These are phyloP conservation scores for Pituophis catenifer DNA, from an alignment of 2,113 vertebrate genomes.

Conservation along the genomic window DNA sequence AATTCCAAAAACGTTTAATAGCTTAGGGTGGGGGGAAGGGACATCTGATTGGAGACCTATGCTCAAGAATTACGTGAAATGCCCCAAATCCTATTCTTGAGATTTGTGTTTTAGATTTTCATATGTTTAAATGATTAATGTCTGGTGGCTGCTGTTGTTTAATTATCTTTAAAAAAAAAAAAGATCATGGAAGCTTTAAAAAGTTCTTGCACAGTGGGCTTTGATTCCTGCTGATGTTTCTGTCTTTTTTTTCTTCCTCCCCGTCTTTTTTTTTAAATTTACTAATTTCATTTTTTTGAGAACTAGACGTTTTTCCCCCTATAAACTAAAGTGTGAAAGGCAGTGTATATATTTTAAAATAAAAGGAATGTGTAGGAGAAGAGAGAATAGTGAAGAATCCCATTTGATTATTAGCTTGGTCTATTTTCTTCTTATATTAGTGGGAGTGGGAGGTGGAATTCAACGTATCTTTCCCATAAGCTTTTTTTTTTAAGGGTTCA, in stretches of 20 bases:
- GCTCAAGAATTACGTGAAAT: neutral
- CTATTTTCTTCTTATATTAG: neutral
- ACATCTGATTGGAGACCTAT: neutral
- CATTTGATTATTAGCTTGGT: neutral
- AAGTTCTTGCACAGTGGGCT: neutral
- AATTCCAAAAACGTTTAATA: constrained; percentile 50
- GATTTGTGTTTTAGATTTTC: neutral
- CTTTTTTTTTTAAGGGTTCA: neutral
- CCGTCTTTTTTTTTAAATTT: neutral
- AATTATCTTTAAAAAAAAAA: no score
- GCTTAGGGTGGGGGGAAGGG: neutral
- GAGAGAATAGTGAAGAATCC: neutral
- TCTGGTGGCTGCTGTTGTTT: neutral
- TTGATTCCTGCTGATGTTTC: neutral
- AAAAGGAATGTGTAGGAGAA: neutral
- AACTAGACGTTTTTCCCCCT: neutral
- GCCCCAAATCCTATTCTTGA: neutral
- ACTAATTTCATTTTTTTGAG: neutral
- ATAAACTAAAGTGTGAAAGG: neutral
- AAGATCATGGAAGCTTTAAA: neutral
- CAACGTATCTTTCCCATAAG: neutral
- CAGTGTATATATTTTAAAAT: neutral
- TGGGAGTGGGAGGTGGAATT: neutral
- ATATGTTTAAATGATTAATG: neutral
- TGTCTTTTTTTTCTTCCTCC: neutral